A percentile compares a stretch with the other conserved stretches of the same genome.
These are phyloP conservation scores for Drosophila tropicalis DNA, from an alignment of 1,140 invertebrate genomes.

Conservation along the genomic window DNA sequence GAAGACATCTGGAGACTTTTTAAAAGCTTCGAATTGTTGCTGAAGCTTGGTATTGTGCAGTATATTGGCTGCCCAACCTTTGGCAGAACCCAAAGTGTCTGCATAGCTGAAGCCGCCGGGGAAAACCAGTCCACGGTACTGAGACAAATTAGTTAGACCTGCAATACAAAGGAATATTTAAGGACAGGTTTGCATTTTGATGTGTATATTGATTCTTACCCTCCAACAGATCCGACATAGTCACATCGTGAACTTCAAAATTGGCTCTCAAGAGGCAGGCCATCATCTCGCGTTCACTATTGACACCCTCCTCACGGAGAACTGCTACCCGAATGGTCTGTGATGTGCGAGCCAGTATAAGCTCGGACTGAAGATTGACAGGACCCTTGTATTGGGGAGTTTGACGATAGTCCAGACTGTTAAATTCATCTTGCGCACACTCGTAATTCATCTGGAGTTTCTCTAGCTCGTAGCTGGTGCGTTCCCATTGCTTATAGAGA, in stretches of 20 bases:
- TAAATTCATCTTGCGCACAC: slow-evolving; percentile 92
- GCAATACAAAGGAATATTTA: not conserved
- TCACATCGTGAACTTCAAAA: slow-evolving; percentile 96
- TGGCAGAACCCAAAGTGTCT: slow-evolving; percentile 97
- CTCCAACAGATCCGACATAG: slow-evolving; percentile 93
- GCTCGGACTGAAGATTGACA: slow-evolving; percentile 87
- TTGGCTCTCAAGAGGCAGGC: slow-evolving; percentile 95
- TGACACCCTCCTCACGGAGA: slow-evolving; percentile 97
- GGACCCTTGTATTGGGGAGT: slow-evolving; percentile 88
- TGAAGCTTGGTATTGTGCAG: slow-evolving; percentile 88
- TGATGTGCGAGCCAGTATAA: slow-evolving; percentile 70
- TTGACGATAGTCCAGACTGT: slow-evolving; percentile 85
- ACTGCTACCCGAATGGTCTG: slow-evolving; percentile 91
- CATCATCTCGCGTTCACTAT: slow-evolving; percentile 98
- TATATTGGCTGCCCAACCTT: slow-evolving; percentile 98
- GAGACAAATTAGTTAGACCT: slow-evolving; percentile 87
- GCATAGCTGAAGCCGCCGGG: slow-evolving; percentile 99
- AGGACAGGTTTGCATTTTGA: not conserved
- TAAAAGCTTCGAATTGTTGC: slow-evolving; percentile 90
- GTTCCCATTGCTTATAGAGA: slow-evolving; percentile 95
- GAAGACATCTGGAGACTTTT: slow-evolving; percentile 91
- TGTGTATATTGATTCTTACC: slow-evolving; percentile 76
- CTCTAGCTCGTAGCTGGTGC: slow-evolving; percentile 96
- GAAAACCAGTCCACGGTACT: slow-evolving; percentile 95
- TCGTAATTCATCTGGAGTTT: slow-evolving; percentile 90